Base-by-base conservation (phyloP, 1,140 invertebrate species). In the Aphidius gifuensis region DNA sequence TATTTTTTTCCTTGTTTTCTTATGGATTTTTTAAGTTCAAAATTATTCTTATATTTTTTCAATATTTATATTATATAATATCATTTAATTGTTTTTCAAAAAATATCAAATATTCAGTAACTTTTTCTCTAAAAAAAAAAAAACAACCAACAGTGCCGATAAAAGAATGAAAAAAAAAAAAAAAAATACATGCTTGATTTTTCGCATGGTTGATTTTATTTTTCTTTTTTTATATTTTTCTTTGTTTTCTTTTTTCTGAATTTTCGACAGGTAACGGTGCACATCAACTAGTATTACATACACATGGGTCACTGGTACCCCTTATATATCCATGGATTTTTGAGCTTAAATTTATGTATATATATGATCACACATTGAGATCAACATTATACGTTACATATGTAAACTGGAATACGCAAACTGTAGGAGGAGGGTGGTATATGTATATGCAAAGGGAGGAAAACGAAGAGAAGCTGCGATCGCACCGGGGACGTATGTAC, bases 391-490 rank as follows among this genome's bases (percentile, higher is more conserved):
- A 16, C 16, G 16, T 16, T 16, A 16, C 16, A 16, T 55, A 55
- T 32, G 23, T 32, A 32, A 32, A 46, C 56, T 43, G 44, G 57
- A 59, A 48, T 59, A 59, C 32, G 32, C 45, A 49, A 49, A 9
- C 38, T 46, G 53, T 9, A 50, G 58, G 16, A 51, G 40, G 50
- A 43, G 50, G 49, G 48, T 53, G 23, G 45, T 50, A 45, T 42
- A 43, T 49, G 43, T 45, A 32, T 39, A 62, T 43, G 42, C 8
- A n/a, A 32, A 49, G 54, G 23, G 46, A 45, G 46, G 49, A 47
- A 39, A 55, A 57, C 51, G 7, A 40, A 62, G 51, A 56, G 61
- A 50, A 39, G 54, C 46, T 57, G 61, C 61, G 61, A 62, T 62
- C 54, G 47, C 53, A 62, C 42, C 62, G 62, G 59, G 23, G 4